A percentile compares a stretch with the other conserved stretches of the same genome.
phyloP scores from a whole-genome alignment of 2,113 vertebrate genomes.

The Sula dactylatra region DNA sequence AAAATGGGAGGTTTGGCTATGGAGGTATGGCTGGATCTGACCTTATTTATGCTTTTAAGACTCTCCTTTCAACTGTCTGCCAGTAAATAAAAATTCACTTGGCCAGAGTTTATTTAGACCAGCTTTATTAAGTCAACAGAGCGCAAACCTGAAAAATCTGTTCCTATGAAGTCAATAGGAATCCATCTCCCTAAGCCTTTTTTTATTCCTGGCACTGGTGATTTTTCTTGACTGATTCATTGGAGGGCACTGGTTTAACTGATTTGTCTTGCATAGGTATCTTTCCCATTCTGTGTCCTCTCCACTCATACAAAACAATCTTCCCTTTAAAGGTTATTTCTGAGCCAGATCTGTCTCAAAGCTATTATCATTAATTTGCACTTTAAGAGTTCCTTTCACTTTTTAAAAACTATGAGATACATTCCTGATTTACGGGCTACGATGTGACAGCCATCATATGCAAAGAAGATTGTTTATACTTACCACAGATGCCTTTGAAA shows the following conservation, averaged over 20 bases:
- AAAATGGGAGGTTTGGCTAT: not conserved
- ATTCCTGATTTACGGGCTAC: not conserved
- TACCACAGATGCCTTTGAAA: not conserved
- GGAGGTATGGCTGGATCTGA: not conserved
- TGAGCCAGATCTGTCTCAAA: conserved; percentile 2
- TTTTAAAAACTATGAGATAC: not conserved
- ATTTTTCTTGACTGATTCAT: conserved; percentile 72
- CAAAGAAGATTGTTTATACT: conserved; percentile 31
- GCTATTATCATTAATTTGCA: conserved; percentile 8
- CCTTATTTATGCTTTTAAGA: conserved; percentile 19
- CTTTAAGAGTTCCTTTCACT: not conserved
- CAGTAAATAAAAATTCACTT: conserved; percentile 53
- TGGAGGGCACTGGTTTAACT: conserved; percentile 55
- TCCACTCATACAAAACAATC: not conserved
- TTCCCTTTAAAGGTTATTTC: conserved; percentile 24
- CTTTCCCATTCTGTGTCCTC: conserved; percentile 38
- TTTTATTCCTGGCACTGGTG: conserved; percentile 53
- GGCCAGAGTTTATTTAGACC: conserved; percentile 71
- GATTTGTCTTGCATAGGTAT: conserved; percentile 67
- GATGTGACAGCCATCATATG: not conserved
- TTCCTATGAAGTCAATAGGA: conserved; percentile 69
- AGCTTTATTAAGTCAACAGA: conserved; percentile 65
- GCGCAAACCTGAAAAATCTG: conserved; percentile 69
- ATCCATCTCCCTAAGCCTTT: conserved; percentile 70
- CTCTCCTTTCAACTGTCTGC: conserved; percentile 50